Evolutionary conservation across 2,113 vertebrate genomes (phyloP).

Genomic region (Archilochus colubris): DNA sequence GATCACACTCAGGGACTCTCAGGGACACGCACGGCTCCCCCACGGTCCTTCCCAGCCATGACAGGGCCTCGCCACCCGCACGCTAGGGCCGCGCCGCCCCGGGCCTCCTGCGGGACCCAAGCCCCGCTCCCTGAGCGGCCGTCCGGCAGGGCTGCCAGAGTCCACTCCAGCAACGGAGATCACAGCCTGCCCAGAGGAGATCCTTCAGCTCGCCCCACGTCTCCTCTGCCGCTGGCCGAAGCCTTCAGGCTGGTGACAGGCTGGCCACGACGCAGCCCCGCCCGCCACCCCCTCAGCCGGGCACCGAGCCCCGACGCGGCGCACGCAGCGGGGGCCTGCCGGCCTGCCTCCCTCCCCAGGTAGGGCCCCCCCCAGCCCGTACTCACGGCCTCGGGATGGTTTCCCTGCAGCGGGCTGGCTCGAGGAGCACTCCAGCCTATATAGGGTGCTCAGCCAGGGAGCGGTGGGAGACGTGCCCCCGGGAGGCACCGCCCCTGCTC

Average conservation of each 20-base stretch:
- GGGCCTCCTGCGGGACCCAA: not conserved
- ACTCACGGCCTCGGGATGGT: not conserved
- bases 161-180: not conserved
- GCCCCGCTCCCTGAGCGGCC: not conserved
- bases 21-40: not conserved
- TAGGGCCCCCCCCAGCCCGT: not conserved
- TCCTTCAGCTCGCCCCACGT: not conserved
- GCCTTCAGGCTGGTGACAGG: not conserved
- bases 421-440: not conserved
- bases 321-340: not conserved
- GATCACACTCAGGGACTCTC: not conserved
- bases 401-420: accelerated
- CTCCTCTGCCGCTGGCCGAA: too few relatives aligned
- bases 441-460: not conserved
- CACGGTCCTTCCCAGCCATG: too few relatives aligned
- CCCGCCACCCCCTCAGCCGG: not conserved
- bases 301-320: not conserved
- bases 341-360: too few relatives aligned
- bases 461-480: accelerated
- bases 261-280: too few relatives aligned
- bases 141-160: not conserved
- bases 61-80: not conserved
- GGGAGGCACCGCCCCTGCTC: not conserved
- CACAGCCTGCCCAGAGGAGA: not conserved
- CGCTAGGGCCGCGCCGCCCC: too few relatives aligned